Evolutionary conservation across 2,113 vertebrate genomes (phyloP), one percentile per base, ranked within the genome.

Genomic region (Oophaga pumilio): DNA sequence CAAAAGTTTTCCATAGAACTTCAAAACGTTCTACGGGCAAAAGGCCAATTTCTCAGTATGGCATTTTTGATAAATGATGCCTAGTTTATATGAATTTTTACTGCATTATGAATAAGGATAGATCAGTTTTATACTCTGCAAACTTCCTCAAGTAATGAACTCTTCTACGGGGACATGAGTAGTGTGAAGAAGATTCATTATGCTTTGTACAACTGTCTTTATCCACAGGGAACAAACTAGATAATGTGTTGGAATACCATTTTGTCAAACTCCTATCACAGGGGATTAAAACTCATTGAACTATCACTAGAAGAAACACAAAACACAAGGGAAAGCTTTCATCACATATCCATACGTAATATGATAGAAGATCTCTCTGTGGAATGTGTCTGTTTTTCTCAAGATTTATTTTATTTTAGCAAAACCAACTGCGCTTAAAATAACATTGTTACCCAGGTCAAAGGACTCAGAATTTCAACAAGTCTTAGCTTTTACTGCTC

Each of bases 221-320:
- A 53, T 83, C 56, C 69, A 76, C 33, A 64, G 18, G 66, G 22
- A 82, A 26, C 28, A 73, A 87, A 52, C 78, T 33, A 73, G 33
- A 60, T 57, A 73, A 33, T 5, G 20, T 87, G 26, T 68, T 82
- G 50, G 52, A 73, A 81, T 50, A 73, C 20, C 3, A 24, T 43
- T 20, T 64, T 83, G 69, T 82, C 52, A 76, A 57, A 33, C 82
- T 87, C 15, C 56, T 82, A 26, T 87, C 79, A 87, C 43, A 52
- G 80, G 79, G 62, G 86, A 87, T 87, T 87, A 87, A 87, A 76
- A 82, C 33, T 74, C 52, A 59, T 59, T 87, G 28, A 60, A 73
- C 78, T 56, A 77, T 64, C 76, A 78, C 79, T 80, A 28, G 15
- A 18, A 7, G 18, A 62, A 82, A 11, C 53, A 26, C 17, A 68